A percentile compares a stretch with the other conserved stretches of the same genome.
These are phyloP conservation scores for Callopanchax toddi DNA, from an alignment of 2,113 vertebrate genomes.

Conservation along the genomic window DNA sequence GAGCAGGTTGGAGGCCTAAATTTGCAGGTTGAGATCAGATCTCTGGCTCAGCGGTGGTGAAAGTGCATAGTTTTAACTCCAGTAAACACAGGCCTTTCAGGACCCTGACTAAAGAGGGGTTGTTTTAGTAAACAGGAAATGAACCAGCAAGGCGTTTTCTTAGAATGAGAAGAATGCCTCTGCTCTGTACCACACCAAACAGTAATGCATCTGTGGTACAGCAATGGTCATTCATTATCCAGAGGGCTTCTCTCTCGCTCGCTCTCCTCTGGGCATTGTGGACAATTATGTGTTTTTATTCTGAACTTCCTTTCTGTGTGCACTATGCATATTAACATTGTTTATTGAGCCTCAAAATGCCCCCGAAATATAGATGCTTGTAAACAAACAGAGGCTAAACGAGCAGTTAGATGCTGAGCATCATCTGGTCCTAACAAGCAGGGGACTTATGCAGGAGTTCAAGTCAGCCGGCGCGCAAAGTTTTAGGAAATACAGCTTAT, in stretches of 20 bases:
- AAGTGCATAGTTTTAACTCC: conserved; percentile 68
- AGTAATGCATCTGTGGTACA: conserved; percentile 67
- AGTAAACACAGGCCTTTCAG: conserved; percentile 71
- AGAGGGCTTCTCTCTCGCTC: conserved; percentile 32
- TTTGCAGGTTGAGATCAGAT: conserved; percentile 80
- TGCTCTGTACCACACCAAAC: conserved; percentile 71
- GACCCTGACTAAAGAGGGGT: conserved; percentile 71
- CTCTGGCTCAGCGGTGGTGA: conserved; percentile 71
- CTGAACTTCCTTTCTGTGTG: conserved; percentile 32
- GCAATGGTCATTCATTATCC: conserved; percentile 68
- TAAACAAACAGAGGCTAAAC: neutral
- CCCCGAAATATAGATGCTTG: neutral
- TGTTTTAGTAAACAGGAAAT: conserved; percentile 84
- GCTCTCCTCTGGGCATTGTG: conserved; percentile 37
- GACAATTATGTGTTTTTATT: conserved; percentile 48
- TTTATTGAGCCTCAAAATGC: conserved; percentile 10
- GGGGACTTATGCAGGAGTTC: conserved; percentile 13
- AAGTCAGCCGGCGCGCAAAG: conserved; percentile 6
- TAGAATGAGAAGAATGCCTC: conserved; percentile 74
- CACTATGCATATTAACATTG: conserved; percentile 14
- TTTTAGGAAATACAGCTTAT: conserved; percentile 59
- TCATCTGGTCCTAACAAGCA: conserved; percentile 31
- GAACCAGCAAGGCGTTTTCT: conserved; percentile 76
- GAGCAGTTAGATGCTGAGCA: neutral
- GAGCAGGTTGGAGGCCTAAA: conserved; percentile 77